These are phyloP conservation scores for Cheilosia vernalis DNA, from an alignment of 2,888 invertebrate genomes.

Conservation along the genomic window DNA sequence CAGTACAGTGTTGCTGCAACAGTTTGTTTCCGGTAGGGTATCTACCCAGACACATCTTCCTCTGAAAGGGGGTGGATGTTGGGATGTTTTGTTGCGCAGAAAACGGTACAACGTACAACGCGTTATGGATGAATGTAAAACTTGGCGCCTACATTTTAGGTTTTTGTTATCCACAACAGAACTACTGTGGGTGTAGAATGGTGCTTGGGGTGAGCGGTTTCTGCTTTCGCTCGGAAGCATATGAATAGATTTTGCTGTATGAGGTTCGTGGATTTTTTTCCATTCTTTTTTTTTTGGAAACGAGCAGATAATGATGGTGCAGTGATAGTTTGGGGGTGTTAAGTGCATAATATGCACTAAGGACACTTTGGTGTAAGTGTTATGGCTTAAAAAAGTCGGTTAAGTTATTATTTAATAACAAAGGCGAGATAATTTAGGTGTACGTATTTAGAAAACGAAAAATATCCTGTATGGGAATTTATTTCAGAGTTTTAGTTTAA, in stretches of 20 bases:
- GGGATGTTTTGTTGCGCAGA: conserved; percentile 63
- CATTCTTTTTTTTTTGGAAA: conserved; percentile 44
- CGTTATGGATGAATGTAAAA: conserved; percentile 8
- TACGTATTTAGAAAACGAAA: not conserved
- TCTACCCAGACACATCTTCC: conserved; percentile 30
- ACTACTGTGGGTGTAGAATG: conserved; percentile 51
- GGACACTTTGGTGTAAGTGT: conserved; percentile 57
- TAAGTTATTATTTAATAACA: conserved; percentile 65
- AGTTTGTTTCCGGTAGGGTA: conserved; percentile 55
- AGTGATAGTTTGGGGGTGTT: conserved; percentile 57
- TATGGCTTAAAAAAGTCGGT: conserved; percentile 57
- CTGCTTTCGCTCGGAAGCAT: conserved; percentile 43
- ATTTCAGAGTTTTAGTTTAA: not conserved
- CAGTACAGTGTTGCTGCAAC: conserved; percentile 70
- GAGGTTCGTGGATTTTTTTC: conserved; percentile 8
- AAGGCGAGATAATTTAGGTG: conserved; percentile 37
- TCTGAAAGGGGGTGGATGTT: conserved; percentile 25
- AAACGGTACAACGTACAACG: conserved; percentile 7
- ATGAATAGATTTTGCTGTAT: conserved; percentile 57
- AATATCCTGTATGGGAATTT: not conserved
- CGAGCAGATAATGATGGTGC: conserved; percentile 63
- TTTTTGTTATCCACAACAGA: conserved; percentile 22
- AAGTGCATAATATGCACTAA: conserved; percentile 69
- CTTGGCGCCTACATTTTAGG: conserved; percentile 7
- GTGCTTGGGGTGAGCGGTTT: conserved; percentile 29